Percentiles rank a stretch among this genome's conserved stretches.
phyloP scores from a whole-genome alignment of 1,140 invertebrate genomes.

The Andrena cerasifolii region DNA sequence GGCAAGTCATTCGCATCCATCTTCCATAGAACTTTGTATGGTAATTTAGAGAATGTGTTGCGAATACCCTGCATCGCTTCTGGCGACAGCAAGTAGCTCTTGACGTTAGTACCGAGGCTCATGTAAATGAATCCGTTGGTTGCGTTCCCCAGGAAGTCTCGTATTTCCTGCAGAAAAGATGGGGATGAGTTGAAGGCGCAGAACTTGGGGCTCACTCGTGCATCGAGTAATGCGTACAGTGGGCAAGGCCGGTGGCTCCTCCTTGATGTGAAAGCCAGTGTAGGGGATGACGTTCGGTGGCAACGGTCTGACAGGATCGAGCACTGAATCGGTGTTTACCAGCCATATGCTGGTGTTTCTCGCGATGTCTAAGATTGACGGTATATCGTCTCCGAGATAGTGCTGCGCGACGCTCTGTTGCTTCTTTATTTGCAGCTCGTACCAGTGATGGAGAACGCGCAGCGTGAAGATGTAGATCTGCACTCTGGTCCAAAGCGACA shows the following conservation, averaged over 20 bases:
- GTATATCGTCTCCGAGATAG: slow-evolving; percentile 18
- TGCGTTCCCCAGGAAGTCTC: slow-evolving; percentile 78
- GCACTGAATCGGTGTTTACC: slow-evolving; percentile 77
- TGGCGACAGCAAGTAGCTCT: slow-evolving; percentile 67
- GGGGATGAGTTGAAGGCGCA: too few relatives aligned
- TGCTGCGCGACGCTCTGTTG: slow-evolving; percentile 53
- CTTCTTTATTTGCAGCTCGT: slow-evolving; percentile 61
- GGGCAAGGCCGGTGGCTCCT: slow-evolving; percentile 51
- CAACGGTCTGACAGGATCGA: slow-evolving; percentile 82
- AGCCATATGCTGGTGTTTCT: slow-evolving; percentile 28
- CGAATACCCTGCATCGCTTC: slow-evolving; percentile 74
- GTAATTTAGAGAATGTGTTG: slow-evolving; percentile 79
- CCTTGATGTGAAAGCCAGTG: slow-evolving; percentile 80
- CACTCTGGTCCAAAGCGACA: slow-evolving; percentile 47
- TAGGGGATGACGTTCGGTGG: slow-evolving; percentile 83
- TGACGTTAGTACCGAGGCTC: slow-evolving; percentile 81
- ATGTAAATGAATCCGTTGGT: slow-evolving; percentile 84
- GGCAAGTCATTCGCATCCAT: slow-evolving; percentile 30
- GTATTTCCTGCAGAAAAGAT: slow-evolving; percentile 73
- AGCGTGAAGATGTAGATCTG: slow-evolving; percentile 34
- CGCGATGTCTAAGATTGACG: not conserved
- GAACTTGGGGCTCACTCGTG: too few relatives aligned
- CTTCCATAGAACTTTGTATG: slow-evolving; percentile 73
- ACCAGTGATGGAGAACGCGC: slow-evolving; percentile 14
- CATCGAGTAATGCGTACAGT: slow-evolving; percentile 50